Percentiles rank a stretch among this genome's conserved stretches.
phyloP scores from a whole-genome alignment of 1,140 invertebrate genomes.

The Sinella curviseta region DNA sequence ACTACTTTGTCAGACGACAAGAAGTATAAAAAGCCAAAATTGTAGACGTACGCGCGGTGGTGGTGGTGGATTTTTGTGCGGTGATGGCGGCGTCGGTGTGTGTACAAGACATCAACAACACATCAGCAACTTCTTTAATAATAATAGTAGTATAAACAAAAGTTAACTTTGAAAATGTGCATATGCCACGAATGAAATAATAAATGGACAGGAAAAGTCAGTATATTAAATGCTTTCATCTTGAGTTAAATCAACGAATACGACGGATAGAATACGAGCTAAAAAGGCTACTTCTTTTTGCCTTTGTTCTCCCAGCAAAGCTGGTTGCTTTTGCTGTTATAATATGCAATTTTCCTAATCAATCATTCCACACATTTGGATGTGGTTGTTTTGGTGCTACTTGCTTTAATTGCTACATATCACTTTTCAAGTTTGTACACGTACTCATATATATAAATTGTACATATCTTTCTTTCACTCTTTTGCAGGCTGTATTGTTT shows the following conservation, averaged over 20 bases:
- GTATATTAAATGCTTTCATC: neutral
- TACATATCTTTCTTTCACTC: neutral
- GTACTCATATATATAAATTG: neutral
- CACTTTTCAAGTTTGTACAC: neutral
- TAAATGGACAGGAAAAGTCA: neutral
- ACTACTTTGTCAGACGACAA: neutral
- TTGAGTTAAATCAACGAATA: too few relatives aligned
- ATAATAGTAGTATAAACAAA: neutral
- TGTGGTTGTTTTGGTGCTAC: neutral
- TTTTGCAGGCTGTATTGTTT: neutral
- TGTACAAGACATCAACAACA: neutral
- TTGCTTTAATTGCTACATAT: neutral
- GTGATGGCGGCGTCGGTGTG: neutral
- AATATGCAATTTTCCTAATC: constrained; percentile 13
- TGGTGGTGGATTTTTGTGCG: neutral
- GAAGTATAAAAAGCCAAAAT: neutral
- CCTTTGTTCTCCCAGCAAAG: neutral
- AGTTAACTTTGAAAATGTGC: neutral
- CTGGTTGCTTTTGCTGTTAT: neutral
- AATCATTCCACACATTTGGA: neutral
- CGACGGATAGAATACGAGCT: too few relatives aligned
- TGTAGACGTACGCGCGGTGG: neutral
- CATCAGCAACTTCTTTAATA: neutral
- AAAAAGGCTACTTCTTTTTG: neutral
- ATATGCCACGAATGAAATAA: neutral